Evolutionary conservation across 2,113 vertebrate genomes (phyloP).

Genomic region (Paradoxurus hermaphroditus): DNA sequence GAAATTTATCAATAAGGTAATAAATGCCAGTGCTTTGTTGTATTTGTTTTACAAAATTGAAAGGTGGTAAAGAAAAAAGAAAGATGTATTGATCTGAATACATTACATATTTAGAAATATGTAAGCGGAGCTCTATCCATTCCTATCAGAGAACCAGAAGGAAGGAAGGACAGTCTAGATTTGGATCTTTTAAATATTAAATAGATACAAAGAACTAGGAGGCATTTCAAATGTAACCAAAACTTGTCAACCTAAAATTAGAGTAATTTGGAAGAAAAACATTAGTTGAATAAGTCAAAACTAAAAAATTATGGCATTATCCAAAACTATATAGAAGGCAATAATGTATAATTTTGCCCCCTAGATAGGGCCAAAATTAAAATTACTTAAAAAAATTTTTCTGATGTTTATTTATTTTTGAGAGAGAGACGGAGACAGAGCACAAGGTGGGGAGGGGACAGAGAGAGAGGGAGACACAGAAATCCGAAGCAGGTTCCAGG

Average conservation of each 20-base stretch:
- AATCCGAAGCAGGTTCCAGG: no score
- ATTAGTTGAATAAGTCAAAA: neutral
- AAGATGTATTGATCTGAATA: neutral
- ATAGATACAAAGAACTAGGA: neutral
- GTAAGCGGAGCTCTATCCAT: neutral
- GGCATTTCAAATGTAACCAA: slow-evolving; percentile 30
- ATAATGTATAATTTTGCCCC: neutral
- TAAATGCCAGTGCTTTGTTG: neutral
- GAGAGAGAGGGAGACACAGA: no score
- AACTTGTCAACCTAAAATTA: neutral
- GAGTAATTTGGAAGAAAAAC: slow-evolving; percentile 3
- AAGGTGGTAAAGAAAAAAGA: neutral
- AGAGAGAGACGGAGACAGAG: no score
- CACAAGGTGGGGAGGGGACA: no score
- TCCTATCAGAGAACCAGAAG: neutral
- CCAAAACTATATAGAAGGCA: neutral
- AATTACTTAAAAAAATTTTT: neutral
- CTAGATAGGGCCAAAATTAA: neutral
- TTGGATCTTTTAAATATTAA: slow-evolving; percentile 38
- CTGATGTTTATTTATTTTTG: no score
- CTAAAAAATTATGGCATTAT: neutral
- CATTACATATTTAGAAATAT: neutral
- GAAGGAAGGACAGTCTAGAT: neutral
- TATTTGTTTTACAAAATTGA: neutral
- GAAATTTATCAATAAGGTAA: neutral